These are phyloP conservation scores for Rhineura floridana DNA, from an alignment of 2,113 vertebrate genomes.

Conservation along the genomic window DNA sequence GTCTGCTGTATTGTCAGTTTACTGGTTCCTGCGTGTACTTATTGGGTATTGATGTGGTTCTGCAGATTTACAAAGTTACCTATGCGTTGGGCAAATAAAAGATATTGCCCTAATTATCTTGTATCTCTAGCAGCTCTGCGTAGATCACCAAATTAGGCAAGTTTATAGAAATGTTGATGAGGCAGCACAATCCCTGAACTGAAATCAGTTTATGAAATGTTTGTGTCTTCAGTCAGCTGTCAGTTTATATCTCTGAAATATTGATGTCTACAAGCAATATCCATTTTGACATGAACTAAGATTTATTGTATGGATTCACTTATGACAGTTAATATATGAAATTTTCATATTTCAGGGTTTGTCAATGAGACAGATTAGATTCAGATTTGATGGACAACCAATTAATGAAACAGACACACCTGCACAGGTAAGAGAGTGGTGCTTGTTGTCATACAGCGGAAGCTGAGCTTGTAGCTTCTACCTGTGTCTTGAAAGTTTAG, in stretches of 20 bases:
- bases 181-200: neutral
- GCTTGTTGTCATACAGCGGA: neutral
- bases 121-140: neutral
- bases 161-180: neutral
- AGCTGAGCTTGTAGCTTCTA: neutral
- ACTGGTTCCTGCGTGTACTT: neutral
- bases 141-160: neutral
- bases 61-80: neutral
- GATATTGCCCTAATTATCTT: neutral
- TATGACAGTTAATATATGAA: no score
- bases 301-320: neutral
- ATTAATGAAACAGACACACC: conserved; percentile 94
- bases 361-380: conserved; percentile 90
- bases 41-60: neutral
- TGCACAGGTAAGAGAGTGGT: conserved; percentile 82
- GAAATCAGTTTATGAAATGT: neutral
- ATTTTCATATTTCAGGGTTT: conserved; percentile 78
- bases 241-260: neutral
- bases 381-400: conserved; percentile 94
- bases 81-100: neutral
- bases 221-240: neutral
- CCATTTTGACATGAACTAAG: neutral
- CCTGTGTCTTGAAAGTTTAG: neutral
- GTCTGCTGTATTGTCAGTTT: neutral
- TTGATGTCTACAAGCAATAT: no score